These are phyloP conservation scores for Pristionchus arcanus DNA, from an alignment of 2,888 invertebrate genomes.

Conservation along the genomic window DNA sequence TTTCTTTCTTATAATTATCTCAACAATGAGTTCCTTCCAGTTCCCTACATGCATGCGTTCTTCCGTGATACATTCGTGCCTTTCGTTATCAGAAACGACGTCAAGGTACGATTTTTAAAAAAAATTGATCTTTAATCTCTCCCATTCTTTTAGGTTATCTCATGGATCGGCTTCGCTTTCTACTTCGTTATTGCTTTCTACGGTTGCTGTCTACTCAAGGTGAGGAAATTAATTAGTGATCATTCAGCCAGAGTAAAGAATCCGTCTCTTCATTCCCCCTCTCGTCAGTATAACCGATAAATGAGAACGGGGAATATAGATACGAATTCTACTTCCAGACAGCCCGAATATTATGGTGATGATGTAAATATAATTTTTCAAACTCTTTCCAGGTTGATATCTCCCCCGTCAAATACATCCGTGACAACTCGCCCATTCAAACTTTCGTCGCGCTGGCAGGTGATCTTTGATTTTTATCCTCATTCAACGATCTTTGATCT, in stretches of 20 bases:
- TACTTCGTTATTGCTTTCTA: constrained; percentile 75
- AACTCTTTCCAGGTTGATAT: constrained; percentile 70
- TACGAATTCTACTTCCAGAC: no score
- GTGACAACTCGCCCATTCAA: constrained; percentile 78
- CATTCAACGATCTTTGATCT: constrained; percentile 25
- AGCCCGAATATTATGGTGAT: no score
- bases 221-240: not conserved
- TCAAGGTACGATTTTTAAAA: constrained; percentile 60
- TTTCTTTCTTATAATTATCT: not conserved
- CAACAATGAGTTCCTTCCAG: constrained; percentile 59
- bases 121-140: constrained; percentile 12
- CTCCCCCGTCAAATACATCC: constrained; percentile 78
- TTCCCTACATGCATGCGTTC: constrained; percentile 76
- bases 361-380: not conserved
- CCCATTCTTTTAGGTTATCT: constrained; percentile 57
- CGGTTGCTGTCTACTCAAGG: constrained; percentile 74
- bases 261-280: not conserved
- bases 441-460: constrained; percentile 78
- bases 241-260: not conserved
- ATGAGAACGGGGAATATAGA: no score
- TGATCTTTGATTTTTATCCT: constrained; percentile 55
- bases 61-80: constrained; percentile 75
- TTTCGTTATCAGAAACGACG: constrained; percentile 74
- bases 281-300: no score
- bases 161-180: constrained; percentile 70